Percentiles rank a stretch among this genome's conserved stretches.
Evolutionary conservation across 2,888 invertebrate species (phyloP).

Genomic region (Limnephilus auricula): DNA sequence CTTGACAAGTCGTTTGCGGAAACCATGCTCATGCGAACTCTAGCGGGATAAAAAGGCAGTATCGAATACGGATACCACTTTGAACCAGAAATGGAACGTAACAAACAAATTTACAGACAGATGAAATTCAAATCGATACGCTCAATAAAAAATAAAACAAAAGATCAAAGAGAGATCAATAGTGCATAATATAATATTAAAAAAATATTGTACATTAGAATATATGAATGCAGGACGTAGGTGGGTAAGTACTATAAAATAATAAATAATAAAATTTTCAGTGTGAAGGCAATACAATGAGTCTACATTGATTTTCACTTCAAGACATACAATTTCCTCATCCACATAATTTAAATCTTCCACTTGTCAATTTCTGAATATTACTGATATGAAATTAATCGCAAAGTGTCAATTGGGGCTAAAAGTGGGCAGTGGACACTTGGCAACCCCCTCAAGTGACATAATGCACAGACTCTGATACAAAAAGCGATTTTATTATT

Average conservation of each 20-base stretch:
- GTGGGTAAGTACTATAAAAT: not conserved
- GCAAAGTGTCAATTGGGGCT: not conserved
- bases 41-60: no score
- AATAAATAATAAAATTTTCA: not conserved
- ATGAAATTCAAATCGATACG: no score
- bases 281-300: not conserved
- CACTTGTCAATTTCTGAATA: constrained; percentile 11
- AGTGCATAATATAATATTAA: no score
- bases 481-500: constrained; percentile 61
- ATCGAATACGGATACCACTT: no score
- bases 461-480: not conserved
- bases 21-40: no score
- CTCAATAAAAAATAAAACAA: no score
- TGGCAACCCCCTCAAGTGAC: constrained; percentile 24
- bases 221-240: no score
- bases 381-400: not conserved
- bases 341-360: constrained; percentile 10
- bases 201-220: not conserved
- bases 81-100: no score
- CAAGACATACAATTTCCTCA: not conserved
- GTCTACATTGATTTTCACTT: not conserved
- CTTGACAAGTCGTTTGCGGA: no score
- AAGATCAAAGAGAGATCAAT: no score
- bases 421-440: not conserved
- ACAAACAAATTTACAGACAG: no score